Base-by-base conservation (phyloP, 2,113 vertebrate species). In the Pollachius pollachius region DNA sequence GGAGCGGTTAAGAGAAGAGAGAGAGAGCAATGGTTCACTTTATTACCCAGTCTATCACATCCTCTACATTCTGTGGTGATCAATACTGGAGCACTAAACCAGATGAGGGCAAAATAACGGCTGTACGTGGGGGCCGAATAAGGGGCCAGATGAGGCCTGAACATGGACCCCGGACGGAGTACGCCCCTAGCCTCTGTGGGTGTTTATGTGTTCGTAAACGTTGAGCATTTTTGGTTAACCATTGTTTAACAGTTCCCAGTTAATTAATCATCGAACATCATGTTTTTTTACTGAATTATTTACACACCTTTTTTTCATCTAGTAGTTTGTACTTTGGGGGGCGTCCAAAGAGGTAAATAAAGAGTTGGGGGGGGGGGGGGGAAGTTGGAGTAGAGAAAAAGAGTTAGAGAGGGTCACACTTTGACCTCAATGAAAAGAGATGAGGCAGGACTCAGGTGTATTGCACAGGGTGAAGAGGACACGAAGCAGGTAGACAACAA, bases 61-160 rank as follows among this genome's bases (percentile, higher is more conserved):
- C 86, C 87, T 89, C 72, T 79, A 25, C 52, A 12, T 48, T 48
- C 41, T 9, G 41, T 9, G 41, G 41, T 87, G 89, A 93, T 88
- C 91, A 87, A 89, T 88, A 93, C 34, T 4, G 64, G 83, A 87
- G 78, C 89, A 89, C 87, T 88, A 90, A 91, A 92, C 84, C 69
- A 72, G 79, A 90, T 90, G 56, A 92, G 75, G 84, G 65, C 41
- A 9, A 48, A 48, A 48, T 48, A 48, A 48, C 8, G 41, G 41
- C 41, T 2, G 41, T 9, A 13, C 41, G 8, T 2, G 7, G 41
- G 41, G 41, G 41, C 41, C 41, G 41, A 13, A 48, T 48, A 48
- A 48, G 8, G 41, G 41, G 41, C 41, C 41, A 48, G 41, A 48
- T 48, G 9, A 48, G 5, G 41, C 12, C 11, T 7, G 41, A 48